A percentile compares a stretch with the other conserved stretches of the same genome.
phyloP scores from a whole-genome alignment of 2,113 vertebrate genomes.

The Bolborhynchus lineola region DNA sequence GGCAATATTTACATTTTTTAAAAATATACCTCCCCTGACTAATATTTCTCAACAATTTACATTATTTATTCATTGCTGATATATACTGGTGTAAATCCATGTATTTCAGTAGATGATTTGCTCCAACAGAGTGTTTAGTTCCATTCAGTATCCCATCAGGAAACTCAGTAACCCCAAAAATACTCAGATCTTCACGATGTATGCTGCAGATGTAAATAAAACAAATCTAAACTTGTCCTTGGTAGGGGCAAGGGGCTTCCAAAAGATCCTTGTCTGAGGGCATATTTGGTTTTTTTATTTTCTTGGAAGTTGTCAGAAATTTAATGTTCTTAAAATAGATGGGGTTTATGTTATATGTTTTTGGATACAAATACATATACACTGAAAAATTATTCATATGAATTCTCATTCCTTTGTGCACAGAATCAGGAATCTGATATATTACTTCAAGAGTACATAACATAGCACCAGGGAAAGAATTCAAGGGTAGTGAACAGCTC shows the following conservation, averaged over 20 bases:
- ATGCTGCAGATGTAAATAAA: background rate
- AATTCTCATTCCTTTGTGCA: background rate
- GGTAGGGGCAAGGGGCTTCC: background rate
- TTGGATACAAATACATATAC: background rate
- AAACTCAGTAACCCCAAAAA: background rate
- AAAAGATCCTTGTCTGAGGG: background rate
- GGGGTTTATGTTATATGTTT: background rate
- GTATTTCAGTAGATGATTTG: background rate
- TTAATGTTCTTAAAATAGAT: background rate
- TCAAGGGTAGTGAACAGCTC: background rate
- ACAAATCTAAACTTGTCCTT: background rate
- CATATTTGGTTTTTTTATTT: background rate
- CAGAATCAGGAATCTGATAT: slow-evolving; percentile 14
- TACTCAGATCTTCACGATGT: background rate
- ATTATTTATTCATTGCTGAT: background rate
- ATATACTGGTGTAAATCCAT: background rate
- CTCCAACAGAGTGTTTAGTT: background rate
- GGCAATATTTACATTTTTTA: background rate
- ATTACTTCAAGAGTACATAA: background rate
- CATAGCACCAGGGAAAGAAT: background rate
- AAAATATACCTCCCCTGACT: background rate
- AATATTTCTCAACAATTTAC: background rate
- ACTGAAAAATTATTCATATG: background rate
- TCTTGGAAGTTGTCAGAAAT: background rate
- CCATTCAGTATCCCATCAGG: background rate